Evolutionary conservation across 2,888 invertebrate genomes (phyloP), one percentile per base, ranked within the genome.

Genomic region (Drosophila macrospina): DNA sequence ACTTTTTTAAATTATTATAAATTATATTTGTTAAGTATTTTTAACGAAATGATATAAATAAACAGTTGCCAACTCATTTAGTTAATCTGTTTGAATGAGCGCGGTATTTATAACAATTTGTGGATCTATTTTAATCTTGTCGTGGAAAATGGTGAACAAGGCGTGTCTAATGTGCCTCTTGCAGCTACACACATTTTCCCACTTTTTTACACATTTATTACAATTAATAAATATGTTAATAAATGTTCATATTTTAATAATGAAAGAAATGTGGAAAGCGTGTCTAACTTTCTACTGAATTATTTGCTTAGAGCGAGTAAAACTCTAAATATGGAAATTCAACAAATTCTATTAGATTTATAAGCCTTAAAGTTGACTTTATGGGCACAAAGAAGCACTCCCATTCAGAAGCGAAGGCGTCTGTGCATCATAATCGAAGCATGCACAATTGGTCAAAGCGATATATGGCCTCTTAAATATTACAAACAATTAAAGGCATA

Each of bases 401-500:
- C 8, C n/a, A 42, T 10, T 39, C 6, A 39, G 13, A 32, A n/a
- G 15, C 34, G 8, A 36, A 51, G 26, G 30, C 32, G 41, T 48
- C 36, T 48, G 30, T 34, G 26, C 13, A 51, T 39, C 30, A 66
- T 37, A 54, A 47, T 26, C 24, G 10, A 32, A 26, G 10, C 42
- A 48, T 8, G 37, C 15, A 13, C 60, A 52, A 73, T 76, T 69
- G 64, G 20, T 41, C 34, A 20, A 47, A 32, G n/a, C 30, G 34
- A 34, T 69, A 45, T 70, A 66, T 47, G 56, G 61, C 47, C 66
- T 50, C 63, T 59, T 68, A 47, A 72, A 39, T 47, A 51, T n/a
- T 30, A 13, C 3, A 41, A 59, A 75, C 68, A 72, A 64, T 75
- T 68, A 68, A 68, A 42, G 44, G 62, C 55, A 56, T 51, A 59